Conservation (phyloP, 2,888 invertebrate genomes). For the Netelia melanura region DNA sequence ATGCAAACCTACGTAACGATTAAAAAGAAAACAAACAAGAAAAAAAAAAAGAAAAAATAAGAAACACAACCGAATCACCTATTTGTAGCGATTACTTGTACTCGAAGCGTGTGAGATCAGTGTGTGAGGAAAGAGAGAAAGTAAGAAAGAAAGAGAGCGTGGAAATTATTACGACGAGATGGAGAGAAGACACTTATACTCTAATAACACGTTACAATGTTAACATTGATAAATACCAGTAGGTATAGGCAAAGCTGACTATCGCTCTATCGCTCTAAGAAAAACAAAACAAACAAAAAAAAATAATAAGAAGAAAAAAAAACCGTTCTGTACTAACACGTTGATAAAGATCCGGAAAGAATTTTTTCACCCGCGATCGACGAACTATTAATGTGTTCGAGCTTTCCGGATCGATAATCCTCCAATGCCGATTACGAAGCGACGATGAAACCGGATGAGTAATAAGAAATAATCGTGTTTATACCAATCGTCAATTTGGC, state of each 20-base stretch:
- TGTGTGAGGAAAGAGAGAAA: neutral
- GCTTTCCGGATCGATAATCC: conserved; percentile 32
- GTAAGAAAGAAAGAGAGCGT: neutral
- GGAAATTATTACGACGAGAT: conserved; percentile 36
- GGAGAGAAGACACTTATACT: conserved; percentile 5
- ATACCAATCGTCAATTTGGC: conserved; percentile 57
- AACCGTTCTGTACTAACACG: conserved; percentile 40
- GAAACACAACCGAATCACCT: conserved; percentile 24
- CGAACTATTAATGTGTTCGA: conserved; percentile 45
- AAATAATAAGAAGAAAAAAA: conserved; percentile 32
- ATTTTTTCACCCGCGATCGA: conserved; percentile 51
- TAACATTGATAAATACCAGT: conserved; percentile 49
- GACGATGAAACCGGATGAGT: neutral
- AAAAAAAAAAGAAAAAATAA: neutral
- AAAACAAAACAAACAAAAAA: conserved; percentile 15
- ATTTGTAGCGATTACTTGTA: conserved; percentile 45
- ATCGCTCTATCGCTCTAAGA: conserved; percentile 54
- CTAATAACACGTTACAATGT: conserved; percentile 47
- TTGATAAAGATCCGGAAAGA: conserved; percentile 54
- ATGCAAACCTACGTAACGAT: conserved; percentile 56
- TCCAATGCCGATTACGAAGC: too few relatives aligned
- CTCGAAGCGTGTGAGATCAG: neutral
- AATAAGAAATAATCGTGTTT: conserved; percentile 50
- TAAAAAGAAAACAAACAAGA: conserved; percentile 26
- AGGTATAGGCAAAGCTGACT: conserved; percentile 52